Conservation (phyloP, 2,113 vertebrate genomes). For the Pseudopodoces humilis region DNA sequence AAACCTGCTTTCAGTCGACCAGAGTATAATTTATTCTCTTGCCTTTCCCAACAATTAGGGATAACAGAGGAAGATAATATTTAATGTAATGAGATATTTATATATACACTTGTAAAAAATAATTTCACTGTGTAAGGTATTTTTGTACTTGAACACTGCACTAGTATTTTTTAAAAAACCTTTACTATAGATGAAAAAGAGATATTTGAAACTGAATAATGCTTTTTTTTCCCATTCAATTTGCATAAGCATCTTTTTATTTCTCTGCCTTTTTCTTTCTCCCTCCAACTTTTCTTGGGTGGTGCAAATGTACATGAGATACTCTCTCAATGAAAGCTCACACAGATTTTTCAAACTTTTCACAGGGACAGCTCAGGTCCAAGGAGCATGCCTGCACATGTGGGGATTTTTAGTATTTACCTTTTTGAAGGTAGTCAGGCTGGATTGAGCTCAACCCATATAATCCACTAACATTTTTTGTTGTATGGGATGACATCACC, state of each 20-base stretch:
- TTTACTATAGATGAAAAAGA: neutral
- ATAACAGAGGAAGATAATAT: neutral
- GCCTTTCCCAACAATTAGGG: neutral
- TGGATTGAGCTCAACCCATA: constrained; percentile 9
- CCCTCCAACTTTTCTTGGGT: neutral
- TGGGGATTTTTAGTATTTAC: neutral
- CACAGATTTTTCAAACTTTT: neutral
- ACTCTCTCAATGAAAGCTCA: neutral
- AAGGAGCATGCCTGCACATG: constrained; percentile 17
- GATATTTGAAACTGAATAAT: neutral
- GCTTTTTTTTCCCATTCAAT: neutral
- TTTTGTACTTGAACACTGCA: neutral
- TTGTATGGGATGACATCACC: neutral
- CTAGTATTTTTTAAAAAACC: neutral
- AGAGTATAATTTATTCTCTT: neutral
- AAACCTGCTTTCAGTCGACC: neutral
- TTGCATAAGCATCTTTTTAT: neutral
- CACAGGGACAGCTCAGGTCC: neutral
- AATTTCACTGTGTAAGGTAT: neutral
- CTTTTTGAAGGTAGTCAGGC: neutral
- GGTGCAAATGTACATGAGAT: neutral
- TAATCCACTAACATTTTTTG: neutral
- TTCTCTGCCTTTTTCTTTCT: neutral
- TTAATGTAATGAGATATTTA: neutral
- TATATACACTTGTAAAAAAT: neutral